These are phyloP conservation scores for Temnothorax curvispinosus DNA, from an alignment of 1,140 invertebrate genomes.

Conservation along the genomic window DNA sequence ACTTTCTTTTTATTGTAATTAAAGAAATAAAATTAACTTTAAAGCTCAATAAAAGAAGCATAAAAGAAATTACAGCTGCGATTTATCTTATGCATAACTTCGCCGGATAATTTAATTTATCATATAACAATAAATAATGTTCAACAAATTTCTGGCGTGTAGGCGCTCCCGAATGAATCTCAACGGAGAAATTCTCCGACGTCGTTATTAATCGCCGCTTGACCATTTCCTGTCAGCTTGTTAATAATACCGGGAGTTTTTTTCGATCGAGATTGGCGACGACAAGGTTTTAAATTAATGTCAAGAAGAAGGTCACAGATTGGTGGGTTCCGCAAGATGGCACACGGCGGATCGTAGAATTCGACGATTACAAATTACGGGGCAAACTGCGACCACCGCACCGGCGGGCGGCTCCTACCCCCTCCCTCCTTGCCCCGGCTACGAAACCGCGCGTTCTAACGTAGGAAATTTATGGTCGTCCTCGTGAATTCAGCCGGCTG, in stretches of 20 bases:
- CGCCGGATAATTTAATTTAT: neutral
- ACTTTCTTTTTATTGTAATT: neutral
- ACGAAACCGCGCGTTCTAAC: constrained; percentile 58
- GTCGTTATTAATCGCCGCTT: constrained; percentile 38
- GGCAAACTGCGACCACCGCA: constrained; percentile 58
- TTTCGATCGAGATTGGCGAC: constrained; percentile 54
- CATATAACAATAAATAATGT: constrained; percentile 13
- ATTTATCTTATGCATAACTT: neutral
- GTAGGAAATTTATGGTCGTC: constrained; percentile 69
- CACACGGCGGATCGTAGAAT: constrained; percentile 57
- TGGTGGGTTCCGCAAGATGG: constrained; percentile 46
- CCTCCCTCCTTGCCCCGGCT: neutral
- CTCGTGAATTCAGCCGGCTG: constrained; percentile 67
- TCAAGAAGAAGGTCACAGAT: constrained; percentile 54
- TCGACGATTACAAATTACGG: constrained; percentile 67
- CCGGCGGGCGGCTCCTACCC: constrained; percentile 1
- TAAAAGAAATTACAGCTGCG: neutral
- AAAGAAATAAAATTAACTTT: neutral
- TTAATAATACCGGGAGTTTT: constrained; percentile 64
- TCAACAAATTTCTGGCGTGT: neutral
- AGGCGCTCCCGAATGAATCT: neutral
- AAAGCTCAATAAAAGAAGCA: neutral
- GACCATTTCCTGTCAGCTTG: constrained; percentile 30
- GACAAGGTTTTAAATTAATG: constrained; percentile 59
- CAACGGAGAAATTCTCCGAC: neutral